A percentile compares a stretch with the other conserved stretches of the same genome.
These are phyloP conservation scores for Xyrichtys novacula DNA, from an alignment of 2,797 vertebrate species.

Conservation along the genomic window DNA sequence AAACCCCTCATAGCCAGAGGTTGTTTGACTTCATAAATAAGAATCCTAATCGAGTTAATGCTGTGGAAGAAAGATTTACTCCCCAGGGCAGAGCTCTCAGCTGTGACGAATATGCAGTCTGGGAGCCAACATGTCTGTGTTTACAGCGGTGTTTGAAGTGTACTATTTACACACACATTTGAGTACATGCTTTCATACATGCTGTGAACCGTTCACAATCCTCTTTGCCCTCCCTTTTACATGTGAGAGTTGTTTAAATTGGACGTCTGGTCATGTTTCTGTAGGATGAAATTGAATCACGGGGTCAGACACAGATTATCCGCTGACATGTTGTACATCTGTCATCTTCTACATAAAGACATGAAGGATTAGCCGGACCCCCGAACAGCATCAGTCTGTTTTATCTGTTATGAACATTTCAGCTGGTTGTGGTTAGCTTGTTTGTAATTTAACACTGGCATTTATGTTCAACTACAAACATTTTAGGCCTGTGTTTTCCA, in stretches of 20 bases:
- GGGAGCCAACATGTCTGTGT: conserved; percentile 34
- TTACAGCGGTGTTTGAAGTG: conserved; percentile 11
- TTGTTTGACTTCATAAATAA: conserved; percentile 49
- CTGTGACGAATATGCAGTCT: conserved; percentile 25
- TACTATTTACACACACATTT: neutral
- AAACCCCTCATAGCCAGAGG: conserved; percentile 14
- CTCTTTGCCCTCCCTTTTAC: neutral
- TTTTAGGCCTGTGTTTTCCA: neutral
- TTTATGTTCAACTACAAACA: too few relatives aligned
- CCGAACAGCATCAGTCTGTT: neutral
- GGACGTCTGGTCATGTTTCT: conserved; percentile 10
- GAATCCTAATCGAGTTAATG: conserved; percentile 31
- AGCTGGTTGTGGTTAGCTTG: neutral
- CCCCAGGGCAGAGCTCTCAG: conserved; percentile 16
- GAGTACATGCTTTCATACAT: conserved; percentile 16
- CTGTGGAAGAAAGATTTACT: conserved; percentile 34
- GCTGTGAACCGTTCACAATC: neutral
- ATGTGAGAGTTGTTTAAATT: neutral
- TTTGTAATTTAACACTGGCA: too few relatives aligned
- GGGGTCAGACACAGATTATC: conserved; percentile 77
- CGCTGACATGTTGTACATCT: conserved; percentile 61
- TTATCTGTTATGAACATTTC: neutral
- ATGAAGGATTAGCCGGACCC: conserved; percentile 43
- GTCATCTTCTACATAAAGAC: conserved; percentile 48
- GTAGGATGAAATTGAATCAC: conserved; percentile 62